These are phyloP conservation scores for Drosophila buzzatii DNA, from an alignment of 2,888 invertebrate species.

Conservation along the genomic window DNA sequence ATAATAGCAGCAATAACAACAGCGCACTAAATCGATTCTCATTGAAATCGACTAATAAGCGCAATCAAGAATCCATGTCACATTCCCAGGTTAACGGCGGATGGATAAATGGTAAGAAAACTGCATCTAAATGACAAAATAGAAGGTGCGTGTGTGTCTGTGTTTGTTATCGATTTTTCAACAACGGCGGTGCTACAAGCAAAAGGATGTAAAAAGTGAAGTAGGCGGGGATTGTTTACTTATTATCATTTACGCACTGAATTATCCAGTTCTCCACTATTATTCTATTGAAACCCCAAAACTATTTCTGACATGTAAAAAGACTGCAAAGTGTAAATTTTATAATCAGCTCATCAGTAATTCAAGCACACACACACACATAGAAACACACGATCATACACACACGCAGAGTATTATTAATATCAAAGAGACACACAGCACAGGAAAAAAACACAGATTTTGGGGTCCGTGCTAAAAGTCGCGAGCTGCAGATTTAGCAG, in stretches of 20 bases:
- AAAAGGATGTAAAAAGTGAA: not conserved
- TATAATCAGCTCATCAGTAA: conserved; percentile 4
- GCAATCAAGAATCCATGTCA: conserved; percentile 91
- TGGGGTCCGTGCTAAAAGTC: conserved; percentile 53
- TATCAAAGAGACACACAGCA: conserved; percentile 12
- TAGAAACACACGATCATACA: not conserved
- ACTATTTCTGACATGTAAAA: not conserved
- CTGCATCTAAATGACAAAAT: conserved; percentile 17
- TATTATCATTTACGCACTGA: conserved; percentile 7
- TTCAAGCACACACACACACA: not conserved
- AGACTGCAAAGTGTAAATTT: not conserved
- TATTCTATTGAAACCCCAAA: not conserved
- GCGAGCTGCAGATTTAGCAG: conserved; percentile 49
- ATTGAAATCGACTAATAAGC: conserved; percentile 87
- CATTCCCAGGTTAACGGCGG: conserved; percentile 93
- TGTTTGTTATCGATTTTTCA: conserved; percentile 71
- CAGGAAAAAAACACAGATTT: conserved; percentile 2
- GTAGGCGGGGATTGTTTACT: not conserved
- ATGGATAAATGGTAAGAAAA: conserved; percentile 93
- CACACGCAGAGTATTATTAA: conserved; percentile 16
- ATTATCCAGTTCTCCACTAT: not conserved
- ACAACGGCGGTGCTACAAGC: not conserved
- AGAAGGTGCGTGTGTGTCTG: conserved; percentile 25
- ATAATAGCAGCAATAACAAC: conserved; percentile 55
- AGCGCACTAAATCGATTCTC: conserved; percentile 76